A percentile compares a stretch with the other conserved stretches of the same genome.
Evolutionary conservation across 2,888 invertebrate genomes (phyloP).

Genomic region (Drosophila multiciliata): DNA sequence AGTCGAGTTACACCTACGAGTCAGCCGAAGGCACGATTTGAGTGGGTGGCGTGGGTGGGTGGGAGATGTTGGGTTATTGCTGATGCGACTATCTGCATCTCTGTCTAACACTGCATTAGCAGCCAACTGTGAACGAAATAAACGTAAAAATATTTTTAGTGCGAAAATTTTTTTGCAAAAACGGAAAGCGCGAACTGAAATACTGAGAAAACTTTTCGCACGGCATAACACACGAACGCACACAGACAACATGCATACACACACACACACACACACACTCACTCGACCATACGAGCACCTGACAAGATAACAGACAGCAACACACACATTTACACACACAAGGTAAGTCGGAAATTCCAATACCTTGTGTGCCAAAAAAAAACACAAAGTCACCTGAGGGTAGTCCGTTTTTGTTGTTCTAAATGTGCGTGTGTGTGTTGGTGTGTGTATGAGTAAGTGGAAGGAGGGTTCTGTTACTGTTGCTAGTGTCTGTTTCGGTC

Average conservation of each 20-base stretch:
- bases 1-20: conserved; percentile 60
- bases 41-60: neutral
- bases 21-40: conserved; percentile 15
- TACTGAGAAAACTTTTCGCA: conserved; percentile 56
- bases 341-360: conserved; percentile 60
- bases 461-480: conserved; percentile 2
- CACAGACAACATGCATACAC: conserved; percentile 20
- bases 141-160: conserved; percentile 76
- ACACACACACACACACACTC: neutral
- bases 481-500: conserved; percentile 28
- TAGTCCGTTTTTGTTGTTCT: neutral
- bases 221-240: conserved; percentile 54
- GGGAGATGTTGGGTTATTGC: neutral
- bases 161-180: conserved; percentile 70
- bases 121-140: conserved; percentile 76
- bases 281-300: conserved; percentile 14
- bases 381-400: conserved; percentile 5
- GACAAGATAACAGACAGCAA: conserved; percentile 51
- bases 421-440: neutral
- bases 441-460: neutral
- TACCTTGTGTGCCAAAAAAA: conserved; percentile 54
- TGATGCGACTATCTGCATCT: conserved; percentile 29
- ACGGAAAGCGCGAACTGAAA: conserved; percentile 43
- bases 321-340: conserved; percentile 25
- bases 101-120: conserved; percentile 71